These are phyloP conservation scores for Pristionchus fissidentatus DNA, from an alignment of 2,888 invertebrate species.

Conservation along the genomic window DNA sequence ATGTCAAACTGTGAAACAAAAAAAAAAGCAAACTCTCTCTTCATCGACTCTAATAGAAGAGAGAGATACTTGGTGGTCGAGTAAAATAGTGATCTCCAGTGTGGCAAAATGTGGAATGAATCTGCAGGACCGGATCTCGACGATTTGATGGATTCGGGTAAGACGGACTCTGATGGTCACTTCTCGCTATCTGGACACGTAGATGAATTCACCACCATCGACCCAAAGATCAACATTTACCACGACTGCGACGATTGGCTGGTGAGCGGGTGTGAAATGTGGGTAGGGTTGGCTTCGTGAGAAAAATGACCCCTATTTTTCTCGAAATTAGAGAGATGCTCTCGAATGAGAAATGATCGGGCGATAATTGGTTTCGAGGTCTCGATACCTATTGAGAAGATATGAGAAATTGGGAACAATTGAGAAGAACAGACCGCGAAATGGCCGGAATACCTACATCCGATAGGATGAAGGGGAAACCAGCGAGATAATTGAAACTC, in stretches of 20 bases:
- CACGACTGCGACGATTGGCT: conserved; percentile 61
- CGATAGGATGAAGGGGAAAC: conserved; percentile 57
- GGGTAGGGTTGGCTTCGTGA: no score
- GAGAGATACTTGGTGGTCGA: not conserved
- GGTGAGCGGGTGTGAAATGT: not conserved
- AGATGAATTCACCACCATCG: conserved; percentile 62
- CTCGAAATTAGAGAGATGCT: no score
- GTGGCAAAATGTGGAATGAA: not conserved
- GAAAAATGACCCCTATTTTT: no score
- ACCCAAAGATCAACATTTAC: conserved; percentile 62
- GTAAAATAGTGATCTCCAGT: not conserved
- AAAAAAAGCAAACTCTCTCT: no score
- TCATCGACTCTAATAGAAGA: no score
- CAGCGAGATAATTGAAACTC: not conserved
- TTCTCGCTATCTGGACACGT: conserved; percentile 59
- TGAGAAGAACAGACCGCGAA: no score
- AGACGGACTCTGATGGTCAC: conserved; percentile 57
- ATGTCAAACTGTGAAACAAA: no score
- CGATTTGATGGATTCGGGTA: conserved; percentile 62
- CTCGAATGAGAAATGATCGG: no score
- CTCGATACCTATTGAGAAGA: no score
- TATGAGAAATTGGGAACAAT: no score
- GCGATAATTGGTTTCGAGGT: no score
- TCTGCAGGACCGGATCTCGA: conserved; percentile 54
- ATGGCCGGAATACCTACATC: conserved; percentile 7